Evolutionary conservation across 2,113 vertebrate genomes (phyloP).

Genomic region (Echinops telfairi): DNA sequence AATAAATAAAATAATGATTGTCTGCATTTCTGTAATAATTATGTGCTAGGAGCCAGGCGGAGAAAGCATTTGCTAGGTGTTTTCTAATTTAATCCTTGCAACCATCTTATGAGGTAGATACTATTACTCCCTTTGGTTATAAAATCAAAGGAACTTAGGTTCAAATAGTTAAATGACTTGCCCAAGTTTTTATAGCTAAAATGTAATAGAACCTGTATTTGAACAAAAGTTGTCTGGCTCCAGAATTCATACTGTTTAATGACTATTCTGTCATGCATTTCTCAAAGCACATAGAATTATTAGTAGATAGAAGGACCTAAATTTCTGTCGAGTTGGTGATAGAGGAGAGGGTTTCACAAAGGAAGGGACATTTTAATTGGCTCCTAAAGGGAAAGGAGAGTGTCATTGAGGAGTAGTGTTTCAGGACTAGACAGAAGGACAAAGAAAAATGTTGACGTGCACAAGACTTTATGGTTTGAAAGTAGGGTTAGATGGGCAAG

Average conservation of each 20-base stretch:
- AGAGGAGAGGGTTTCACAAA: constrained; percentile 5
- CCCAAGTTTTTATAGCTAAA: not conserved
- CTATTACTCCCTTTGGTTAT: not conserved
- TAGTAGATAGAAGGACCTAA: not conserved
- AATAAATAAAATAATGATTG: not conserved
- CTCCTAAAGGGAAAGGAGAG: constrained; percentile 6
- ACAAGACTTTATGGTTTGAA: not conserved
- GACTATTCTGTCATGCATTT: not conserved
- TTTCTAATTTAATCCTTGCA: constrained; percentile 50
- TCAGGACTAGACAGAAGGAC: not conserved
- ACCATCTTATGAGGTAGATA: not conserved
- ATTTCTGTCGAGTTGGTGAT: not conserved
- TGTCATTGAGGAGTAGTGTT: constrained; percentile 46
- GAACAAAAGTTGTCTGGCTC: constrained; percentile 17
- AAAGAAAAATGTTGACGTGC: constrained; percentile 24
- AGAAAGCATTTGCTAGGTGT: not conserved
- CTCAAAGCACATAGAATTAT: constrained; percentile 33
- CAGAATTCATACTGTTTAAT: constrained; percentile 30
- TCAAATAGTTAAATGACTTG: constrained; percentile 47
- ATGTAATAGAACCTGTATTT: constrained; percentile 37
- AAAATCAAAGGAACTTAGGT: not conserved
- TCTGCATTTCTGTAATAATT: not conserved
- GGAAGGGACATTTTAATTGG: not conserved
- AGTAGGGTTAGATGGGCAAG: not conserved
- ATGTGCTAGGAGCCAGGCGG: not conserved